Conservation (phyloP, 2,888 invertebrate genomes). For the Ecliptopera silaceata region DNA sequence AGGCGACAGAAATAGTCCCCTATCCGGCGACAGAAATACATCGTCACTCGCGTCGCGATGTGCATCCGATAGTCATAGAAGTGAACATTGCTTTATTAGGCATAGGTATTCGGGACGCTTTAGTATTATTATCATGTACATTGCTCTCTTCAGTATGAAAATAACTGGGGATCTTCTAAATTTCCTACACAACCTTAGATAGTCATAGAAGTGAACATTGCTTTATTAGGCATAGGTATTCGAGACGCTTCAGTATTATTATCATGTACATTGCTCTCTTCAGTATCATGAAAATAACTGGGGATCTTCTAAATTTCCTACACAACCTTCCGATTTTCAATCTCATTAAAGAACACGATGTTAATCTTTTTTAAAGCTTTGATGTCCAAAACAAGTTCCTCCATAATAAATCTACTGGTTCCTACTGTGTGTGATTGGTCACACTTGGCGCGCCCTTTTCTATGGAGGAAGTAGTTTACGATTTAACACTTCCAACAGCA, state of each 20-base stretch:
- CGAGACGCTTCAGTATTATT: background rate
- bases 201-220: constrained; percentile 5
- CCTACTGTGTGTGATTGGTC: background rate
- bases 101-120: background rate
- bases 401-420: too few relatives aligned
- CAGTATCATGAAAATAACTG: too few relatives aligned
- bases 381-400: too few relatives aligned
- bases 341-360: too few relatives aligned
- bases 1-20: constrained; percentile 51
- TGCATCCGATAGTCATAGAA: constrained; percentile 27
- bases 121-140: background rate
- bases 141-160: too few relatives aligned
- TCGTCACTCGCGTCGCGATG: constrained; percentile 30
- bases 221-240: background rate
- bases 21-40: constrained; percentile 51
- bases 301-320: too few relatives aligned
- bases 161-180: too few relatives aligned
- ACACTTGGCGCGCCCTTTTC: constrained; percentile 3
- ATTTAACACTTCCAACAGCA: constrained; percentile 12
- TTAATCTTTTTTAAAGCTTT: too few relatives aligned
- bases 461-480: constrained; percentile 15
- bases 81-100: constrained; percentile 1
- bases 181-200: too few relatives aligned
- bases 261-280: too few relatives aligned
- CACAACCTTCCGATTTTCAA: too few relatives aligned